A percentile compares a stretch with the other conserved stretches of the same genome.
phyloP scores from a whole-genome alignment of 2,797 vertebrate genomes.

The Propithecus perrieri region DNA sequence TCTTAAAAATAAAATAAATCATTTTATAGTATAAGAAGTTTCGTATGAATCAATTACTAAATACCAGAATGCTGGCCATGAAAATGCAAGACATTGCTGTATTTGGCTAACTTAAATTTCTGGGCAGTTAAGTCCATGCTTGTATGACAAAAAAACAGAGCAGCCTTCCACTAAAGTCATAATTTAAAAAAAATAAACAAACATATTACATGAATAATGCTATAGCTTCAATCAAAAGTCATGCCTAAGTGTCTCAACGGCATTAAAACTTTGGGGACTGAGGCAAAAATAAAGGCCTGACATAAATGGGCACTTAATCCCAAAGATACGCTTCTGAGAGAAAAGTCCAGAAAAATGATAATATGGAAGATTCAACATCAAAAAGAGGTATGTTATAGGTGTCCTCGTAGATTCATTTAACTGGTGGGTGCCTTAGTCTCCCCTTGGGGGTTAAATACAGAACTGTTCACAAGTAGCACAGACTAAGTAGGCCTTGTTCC shows the following conservation, averaged over 20 bases:
- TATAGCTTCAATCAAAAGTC: not conserved
- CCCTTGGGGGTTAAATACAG: not conserved
- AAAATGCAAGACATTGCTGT: not conserved
- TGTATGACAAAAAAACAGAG: not conserved
- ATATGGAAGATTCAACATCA: not conserved
- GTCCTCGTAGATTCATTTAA: not conserved
- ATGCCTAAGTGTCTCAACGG: not conserved
- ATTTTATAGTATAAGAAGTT: not conserved
- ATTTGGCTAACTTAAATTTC: not conserved
- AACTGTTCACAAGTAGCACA: not conserved
- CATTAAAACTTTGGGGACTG: not conserved
- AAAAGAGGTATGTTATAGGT: not conserved
- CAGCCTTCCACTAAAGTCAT: not conserved
- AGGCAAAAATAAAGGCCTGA: not conserved
- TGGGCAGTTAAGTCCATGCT: not conserved
- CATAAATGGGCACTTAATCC: not conserved
- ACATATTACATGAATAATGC: not conserved
- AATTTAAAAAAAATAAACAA: not conserved
- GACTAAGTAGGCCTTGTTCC: not conserved
- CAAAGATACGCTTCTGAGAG: not conserved
- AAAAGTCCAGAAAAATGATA: not conserved
- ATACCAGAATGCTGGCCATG: not conserved
- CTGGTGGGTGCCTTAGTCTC: not conserved
- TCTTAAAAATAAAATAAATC: constrained; percentile 4
- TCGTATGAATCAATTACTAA: not conserved